Percentiles rank a stretch among this genome's conserved stretches.
These are phyloP conservation scores for Phyllostomus discolor DNA, from an alignment of 2,113 vertebrate species.

Conservation along the genomic window DNA sequence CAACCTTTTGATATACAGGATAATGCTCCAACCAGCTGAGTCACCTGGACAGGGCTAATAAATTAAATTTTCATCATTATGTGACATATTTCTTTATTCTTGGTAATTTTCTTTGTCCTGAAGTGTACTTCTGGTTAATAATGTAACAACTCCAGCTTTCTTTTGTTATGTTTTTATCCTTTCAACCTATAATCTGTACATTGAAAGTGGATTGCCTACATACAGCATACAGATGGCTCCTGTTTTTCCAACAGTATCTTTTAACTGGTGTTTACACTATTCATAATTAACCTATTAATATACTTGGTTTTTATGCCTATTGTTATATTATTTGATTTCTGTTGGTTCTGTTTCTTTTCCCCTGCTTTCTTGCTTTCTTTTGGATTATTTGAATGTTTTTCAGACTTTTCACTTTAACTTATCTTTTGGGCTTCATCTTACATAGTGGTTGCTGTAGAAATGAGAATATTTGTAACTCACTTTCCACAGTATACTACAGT, in stretches of 20 bases:
- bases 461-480: background rate
- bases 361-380: background rate
- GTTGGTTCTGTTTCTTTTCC: background rate
- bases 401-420: background rate
- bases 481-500: background rate
- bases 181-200: background rate
- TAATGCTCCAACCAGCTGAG: background rate
- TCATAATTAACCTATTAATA: background rate
- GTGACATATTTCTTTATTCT: background rate
- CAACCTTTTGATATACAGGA: background rate
- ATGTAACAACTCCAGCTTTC: background rate
- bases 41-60: background rate
- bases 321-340: background rate
- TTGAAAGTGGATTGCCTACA: background rate
- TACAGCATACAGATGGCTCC: background rate
- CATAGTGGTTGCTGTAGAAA: background rate
- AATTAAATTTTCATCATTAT: too few species aligned
- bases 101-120: background rate
- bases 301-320: background rate
- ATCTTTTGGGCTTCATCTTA: background rate
- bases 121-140: background rate
- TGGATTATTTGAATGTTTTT: background rate
- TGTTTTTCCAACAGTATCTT: background rate
- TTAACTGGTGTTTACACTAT: background rate
- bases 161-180: background rate